Base-by-base conservation (phyloP, 64 coral and sea anemone genomes). In the Montipora efflorescens region DNA sequence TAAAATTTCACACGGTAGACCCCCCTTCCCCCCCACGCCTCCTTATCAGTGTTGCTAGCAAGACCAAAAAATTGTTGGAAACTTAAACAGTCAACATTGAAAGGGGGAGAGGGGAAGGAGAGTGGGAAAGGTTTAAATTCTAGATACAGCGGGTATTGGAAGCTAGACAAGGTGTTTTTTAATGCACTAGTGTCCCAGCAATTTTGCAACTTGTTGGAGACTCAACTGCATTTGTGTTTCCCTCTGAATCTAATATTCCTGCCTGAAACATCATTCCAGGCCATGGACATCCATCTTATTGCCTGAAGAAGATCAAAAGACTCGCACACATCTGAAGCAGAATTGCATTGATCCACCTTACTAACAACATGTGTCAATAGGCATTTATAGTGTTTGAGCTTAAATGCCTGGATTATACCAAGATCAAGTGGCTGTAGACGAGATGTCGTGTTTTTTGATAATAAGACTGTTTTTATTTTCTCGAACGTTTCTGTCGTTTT, bases 171-270 rank as follows among this genome's bases (percentile, higher is more conserved):
- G 2, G 36, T 36, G 36, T 36, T 36, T 36, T 36, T 36, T 36
- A 36, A 36, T 36, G 36, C 36, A 28, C 28, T 28, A 36, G 36
- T 36, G 36, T 36, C 36, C 36, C 36, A 36, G 36, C 36, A 36
- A 36, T 36, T 36, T 36, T 36, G 36, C 36, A 36, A 36, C 36
- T 36, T 36, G 36, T 36, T 36, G 36, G 36, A 50, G n/a, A 50
- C 55, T 58, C 50, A 18, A 87, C 83, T 87, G 64, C 36, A 73
- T 87, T 87, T 64, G 66, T 72, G 43, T 87, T 74, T 8, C 83
- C 64, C 18, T 70, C 70, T 72, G 64, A 6, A 81, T 81, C 52
- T 81, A 81, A 81, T 0, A 81, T 59, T 62, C 79, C 79, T 59
- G 53, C 79, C 75, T 77, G 44, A 74, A 47, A 77, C 75, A 77